Percentiles rank a stretch among this genome's conserved stretches.
Conservation (phyloP, 1,140 invertebrate genomes). For the Notospermus geniculatus region DNA sequence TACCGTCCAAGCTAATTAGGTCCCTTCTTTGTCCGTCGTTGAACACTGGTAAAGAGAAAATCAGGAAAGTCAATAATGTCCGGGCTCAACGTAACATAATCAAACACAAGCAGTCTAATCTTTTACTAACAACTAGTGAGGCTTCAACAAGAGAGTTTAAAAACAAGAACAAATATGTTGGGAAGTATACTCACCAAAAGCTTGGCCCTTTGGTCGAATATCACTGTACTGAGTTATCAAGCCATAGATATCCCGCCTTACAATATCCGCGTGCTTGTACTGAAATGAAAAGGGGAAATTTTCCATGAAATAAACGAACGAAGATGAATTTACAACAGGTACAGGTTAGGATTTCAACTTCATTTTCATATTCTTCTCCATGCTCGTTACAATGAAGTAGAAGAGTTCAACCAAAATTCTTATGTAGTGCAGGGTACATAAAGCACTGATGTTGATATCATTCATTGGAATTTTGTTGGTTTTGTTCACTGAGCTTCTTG, state of each 20-base stretch:
- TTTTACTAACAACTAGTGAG: not conserved
- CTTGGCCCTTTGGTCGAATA: conserved; percentile 65
- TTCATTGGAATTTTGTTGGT: too few species aligned
- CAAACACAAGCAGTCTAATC: not conserved
- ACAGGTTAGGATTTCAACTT: too few species aligned
- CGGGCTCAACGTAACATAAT: conserved; percentile 2
- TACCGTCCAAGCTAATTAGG: conserved; percentile 82
- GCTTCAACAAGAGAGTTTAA: too few species aligned
- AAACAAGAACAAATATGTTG: not conserved
- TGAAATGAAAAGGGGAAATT: conserved; percentile 25
- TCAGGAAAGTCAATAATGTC: not conserved
- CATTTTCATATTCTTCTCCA: too few species aligned
- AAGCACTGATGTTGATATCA: too few species aligned
- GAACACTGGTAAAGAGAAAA: conserved; percentile 68
- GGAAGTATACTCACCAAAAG: conserved; percentile 62
- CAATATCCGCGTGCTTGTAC: conserved; percentile 75
- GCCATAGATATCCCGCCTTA: conserved; percentile 71
- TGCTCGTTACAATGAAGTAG: too few species aligned
- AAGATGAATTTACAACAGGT: too few species aligned
- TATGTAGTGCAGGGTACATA: too few species aligned
- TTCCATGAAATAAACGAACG: too few species aligned
- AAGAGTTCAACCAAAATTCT: too few species aligned
- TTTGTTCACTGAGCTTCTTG: too few species aligned
- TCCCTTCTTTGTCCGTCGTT: conserved; percentile 84
- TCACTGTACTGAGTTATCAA: conserved; percentile 71